Conservation (phyloP, 2,113 vertebrate genomes). For the Eleginops maclovinus region DNA sequence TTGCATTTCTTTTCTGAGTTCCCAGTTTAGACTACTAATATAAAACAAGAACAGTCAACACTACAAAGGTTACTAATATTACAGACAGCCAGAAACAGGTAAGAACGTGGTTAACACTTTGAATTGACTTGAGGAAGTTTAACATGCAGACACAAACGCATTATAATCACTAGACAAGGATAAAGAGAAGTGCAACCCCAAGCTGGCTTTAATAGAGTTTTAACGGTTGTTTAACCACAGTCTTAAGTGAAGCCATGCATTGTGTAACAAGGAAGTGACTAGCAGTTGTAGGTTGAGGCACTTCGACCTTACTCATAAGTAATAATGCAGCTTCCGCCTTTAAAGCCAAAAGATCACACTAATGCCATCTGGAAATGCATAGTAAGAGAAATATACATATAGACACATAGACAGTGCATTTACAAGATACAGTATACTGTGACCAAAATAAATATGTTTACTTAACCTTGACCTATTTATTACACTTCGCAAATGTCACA, state of each 20-base stretch:
- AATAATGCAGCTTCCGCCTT: constrained; percentile 68
- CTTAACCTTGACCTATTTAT: constrained; percentile 47
- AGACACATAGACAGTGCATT: not conserved
- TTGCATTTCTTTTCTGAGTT: not conserved
- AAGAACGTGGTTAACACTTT: not conserved
- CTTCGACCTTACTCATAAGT: constrained; percentile 9
- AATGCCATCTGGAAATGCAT: not conserved
- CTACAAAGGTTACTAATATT: not conserved
- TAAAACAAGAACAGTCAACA: constrained; percentile 2
- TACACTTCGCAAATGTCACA: constrained; percentile 27
- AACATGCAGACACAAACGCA: not conserved
- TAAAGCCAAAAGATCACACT: constrained; percentile 1
- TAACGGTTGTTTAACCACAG: not conserved
- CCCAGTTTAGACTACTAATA: not conserved
- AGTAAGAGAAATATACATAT: not conserved
- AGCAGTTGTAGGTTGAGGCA: constrained; percentile 37
- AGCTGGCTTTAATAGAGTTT: not conserved
- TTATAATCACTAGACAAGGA: not conserved
- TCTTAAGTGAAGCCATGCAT: constrained; percentile 16
- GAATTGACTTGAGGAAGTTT: not conserved
- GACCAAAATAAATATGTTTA: constrained; percentile 53
- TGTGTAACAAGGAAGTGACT: constrained; percentile 59
- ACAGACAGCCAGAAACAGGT: not conserved
- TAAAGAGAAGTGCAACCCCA: not conserved
- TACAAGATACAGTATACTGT: constrained; percentile 3